Evolutionary conservation across 2,113 vertebrate genomes (phyloP), one percentile per base, ranked within the genome.

Genomic region (Tupaia chinensis): DNA sequence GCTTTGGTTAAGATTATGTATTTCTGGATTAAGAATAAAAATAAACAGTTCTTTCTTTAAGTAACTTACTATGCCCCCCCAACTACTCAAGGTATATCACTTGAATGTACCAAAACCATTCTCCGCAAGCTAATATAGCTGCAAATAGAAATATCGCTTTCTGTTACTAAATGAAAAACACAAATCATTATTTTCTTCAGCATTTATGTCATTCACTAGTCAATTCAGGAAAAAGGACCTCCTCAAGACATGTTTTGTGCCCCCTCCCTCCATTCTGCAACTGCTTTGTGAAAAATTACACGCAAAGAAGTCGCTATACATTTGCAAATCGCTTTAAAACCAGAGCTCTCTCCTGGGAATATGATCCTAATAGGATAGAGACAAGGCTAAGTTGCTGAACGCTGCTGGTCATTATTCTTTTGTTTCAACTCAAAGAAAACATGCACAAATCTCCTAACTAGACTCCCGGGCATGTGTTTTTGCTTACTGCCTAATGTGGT

Each of bases 401-500:
- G 91, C 96, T 97, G 96, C 94, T 94, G 95, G 89, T 91, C 93
- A 96, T 96, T 96, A 68, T 7, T 63, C 97, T 98, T 98, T 97
- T 74, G 87, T 97, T 86, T 95, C 89, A 63, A 65, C 65, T 97
- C 96, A 95, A 94, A 96, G 86, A 96, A 97, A 97, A 97, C 97
- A 97, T 96, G 89, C 91, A 94, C 95, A 96, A 91, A 97, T 94
- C 96, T 97, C 97, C 58, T 96, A 96, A 97, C 91, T 96, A 83
- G 91, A 97, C 96, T 96, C 93, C 89, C 11, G 9, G 77, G 95
- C 97, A 97, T 96, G 95, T 98, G 97, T 97, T 98, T 98, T 93
- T 97, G 96, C 96, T 97, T 98, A 97, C 95, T 96, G 96, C 87
- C 95, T 97, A 96, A 97, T 98, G 94, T 97, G 97, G 93, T 97